Base-by-base conservation (phyloP, 2,888 invertebrate species). In the Agonopterix alstromeriana region DNA sequence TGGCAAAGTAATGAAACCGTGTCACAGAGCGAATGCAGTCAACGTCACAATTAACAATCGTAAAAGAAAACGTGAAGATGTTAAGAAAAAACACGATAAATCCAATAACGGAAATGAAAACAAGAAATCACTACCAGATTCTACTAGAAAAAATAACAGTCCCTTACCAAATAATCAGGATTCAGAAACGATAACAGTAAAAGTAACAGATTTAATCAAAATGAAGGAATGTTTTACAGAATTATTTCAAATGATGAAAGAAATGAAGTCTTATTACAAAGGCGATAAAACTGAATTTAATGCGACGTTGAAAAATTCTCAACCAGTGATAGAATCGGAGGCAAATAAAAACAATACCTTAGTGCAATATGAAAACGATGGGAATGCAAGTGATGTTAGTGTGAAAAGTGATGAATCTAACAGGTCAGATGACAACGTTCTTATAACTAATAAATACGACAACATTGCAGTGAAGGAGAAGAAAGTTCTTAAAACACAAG, bases 401-500 rank as follows among this genome's bases (percentile, higher is more conserved):
- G 59, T 53, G 12, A 53, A 53, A 38, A 54, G 57, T 35, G 68
- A 63, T 10, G 73, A 72, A 43, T 70, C 67, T 5, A 64, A 71
- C 48, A 58, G 70, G n/a, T 71, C 73, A 2, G 71, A 68, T 14
- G 76, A 76, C 43, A 72, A 70, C 48, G 68, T 77, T 17, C 57
- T 77, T 1, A 74, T 77, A 10, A 71, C 66, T 0, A 77, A 77
- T 46, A 76, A 72, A 54, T 71, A 70, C 35, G 60, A 55, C n/a
- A 67, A 58, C 12, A 42, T 47, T 40, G 43, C 8, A 36, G 38
- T n/a, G 3, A 4, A 2, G 38, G 14, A 35, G 2, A 45, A 17
- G 14, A 38, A 10, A 35, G 35, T 45, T 9, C 45, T 42, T 10
- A 45, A 9, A 4, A 40, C 40, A 27, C 35, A 46, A 42, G 8